Base-by-base conservation (phyloP, 2,888 invertebrate genomes). In the Dicyrtoma fusca region DNA sequence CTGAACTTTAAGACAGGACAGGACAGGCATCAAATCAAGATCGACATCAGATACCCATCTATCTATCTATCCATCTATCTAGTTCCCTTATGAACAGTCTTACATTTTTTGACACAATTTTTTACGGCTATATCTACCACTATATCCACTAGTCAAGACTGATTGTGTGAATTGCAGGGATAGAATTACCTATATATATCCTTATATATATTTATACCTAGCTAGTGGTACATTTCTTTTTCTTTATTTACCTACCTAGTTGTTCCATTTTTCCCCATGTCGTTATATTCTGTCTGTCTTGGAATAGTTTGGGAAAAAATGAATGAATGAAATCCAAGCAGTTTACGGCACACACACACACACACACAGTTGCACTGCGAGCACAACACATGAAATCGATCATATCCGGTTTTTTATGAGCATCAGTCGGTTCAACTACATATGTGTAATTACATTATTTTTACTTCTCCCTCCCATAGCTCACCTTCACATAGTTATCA, bases 371-470 rank as follows among this genome's bases (percentile, higher is more conserved):
- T 34, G 34, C 34, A 8, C 34, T 34, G 34, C 34, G 34, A 34
- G 34, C 34, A 34, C 34, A 10, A 26, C 26, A 53, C 66, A 66
- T 53, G 66, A 66, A 66, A 66, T 66, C 66, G 66, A 66, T 66
- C 34, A 53, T 66, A 53, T 66, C 66, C 66, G 53, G 53, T 66
- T 66, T 51, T 49, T 42, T 19, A 34, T 34, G n/a, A n/a, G n/a
- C n/a, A n/a, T n/a, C n/a, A n/a, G n/a, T n/a, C n/a, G n/a, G n/a
- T n/a, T n/a, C n/a, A n/a, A n/a, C n/a, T n/a, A n/a, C n/a, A n/a
- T n/a, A n/a, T n/a, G n/a, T n/a, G n/a, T n/a, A n/a, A n/a, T n/a
- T n/a, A n/a, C n/a, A n/a, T n/a, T n/a, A n/a, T n/a, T n/a, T n/a
- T n/a, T n/a, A n/a, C n/a, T n/a, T n/a, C n/a, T n/a, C n/a, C n/a